phyloP scores from a whole-genome alignment of 2,888 invertebrate genomes.

The Celastrina argiolus region DNA sequence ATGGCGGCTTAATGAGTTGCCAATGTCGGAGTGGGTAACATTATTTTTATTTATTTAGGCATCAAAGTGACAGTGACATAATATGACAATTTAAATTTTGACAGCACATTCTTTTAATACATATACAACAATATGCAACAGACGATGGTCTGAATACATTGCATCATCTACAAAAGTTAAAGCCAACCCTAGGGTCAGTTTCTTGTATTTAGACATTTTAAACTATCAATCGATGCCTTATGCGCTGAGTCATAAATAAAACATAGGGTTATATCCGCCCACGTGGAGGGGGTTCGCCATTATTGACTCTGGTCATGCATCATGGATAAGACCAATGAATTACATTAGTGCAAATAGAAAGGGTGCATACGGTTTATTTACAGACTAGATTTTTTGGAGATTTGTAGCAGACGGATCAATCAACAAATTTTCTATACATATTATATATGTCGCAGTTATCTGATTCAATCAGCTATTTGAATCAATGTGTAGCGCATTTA shows the following conservation, averaged over 20 bases:
- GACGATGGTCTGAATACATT: too few relatives aligned
- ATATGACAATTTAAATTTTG: too few relatives aligned
- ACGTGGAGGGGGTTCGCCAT: conserved; percentile 6
- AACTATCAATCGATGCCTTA: not conserved
- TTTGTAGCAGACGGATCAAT: not conserved
- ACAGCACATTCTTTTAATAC: too few relatives aligned
- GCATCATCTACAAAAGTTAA: not conserved
- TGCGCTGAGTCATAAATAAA: conserved; percentile 29
- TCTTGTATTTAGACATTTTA: not conserved
- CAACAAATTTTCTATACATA: not conserved
- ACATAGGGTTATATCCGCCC: conserved; percentile 30
- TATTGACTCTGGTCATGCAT: conserved; percentile 39
- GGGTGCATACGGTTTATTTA: conserved; percentile 46
- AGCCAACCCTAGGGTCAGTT: not conserved
- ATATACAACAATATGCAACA: too few relatives aligned
- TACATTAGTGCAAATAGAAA: conserved; percentile 53
- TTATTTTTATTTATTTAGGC: too few relatives aligned
- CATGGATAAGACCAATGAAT: conserved; percentile 45
- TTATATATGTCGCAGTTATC: too few relatives aligned
- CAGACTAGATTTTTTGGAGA: not conserved
- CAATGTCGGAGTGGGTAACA: too few relatives aligned
- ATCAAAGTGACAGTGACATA: too few relatives aligned
- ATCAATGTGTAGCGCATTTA: too few relatives aligned
- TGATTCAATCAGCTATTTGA: too few relatives aligned
- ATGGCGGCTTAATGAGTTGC: too few relatives aligned